These are phyloP conservation scores for Papilio gigon DNA, from an alignment of 2,888 invertebrate genomes.

Conservation along the genomic window DNA sequence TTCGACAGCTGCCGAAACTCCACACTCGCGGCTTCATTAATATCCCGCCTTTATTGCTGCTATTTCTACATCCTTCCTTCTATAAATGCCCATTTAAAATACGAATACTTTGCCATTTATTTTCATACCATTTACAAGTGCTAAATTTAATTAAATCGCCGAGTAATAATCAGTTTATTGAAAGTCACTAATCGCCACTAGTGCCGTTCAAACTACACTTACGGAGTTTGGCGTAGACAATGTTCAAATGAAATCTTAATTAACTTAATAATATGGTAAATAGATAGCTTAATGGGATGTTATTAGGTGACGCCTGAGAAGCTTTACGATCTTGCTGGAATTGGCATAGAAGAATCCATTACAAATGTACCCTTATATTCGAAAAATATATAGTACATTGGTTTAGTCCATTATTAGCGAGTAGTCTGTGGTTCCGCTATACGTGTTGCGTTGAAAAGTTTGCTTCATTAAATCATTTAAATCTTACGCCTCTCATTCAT, in stretches of 20 bases:
- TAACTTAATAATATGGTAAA: too few species aligned
- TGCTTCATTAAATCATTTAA: constrained; percentile 36
- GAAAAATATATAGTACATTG: constrained; percentile 39
- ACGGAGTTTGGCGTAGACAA: background rate
- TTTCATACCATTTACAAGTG: background rate
- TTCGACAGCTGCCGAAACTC: constrained; percentile 59
- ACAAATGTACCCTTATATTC: constrained; percentile 30
- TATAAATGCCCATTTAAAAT: constrained; percentile 41
- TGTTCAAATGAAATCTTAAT: constrained; percentile 29
- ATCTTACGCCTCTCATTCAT: constrained; percentile 36
- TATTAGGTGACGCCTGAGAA: too few species aligned
- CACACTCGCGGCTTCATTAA: constrained; percentile 47
- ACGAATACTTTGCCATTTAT: background rate
- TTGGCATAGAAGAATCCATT: background rate
- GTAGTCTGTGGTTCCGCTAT: constrained; percentile 24
- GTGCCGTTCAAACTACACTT: too few species aligned
- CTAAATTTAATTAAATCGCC: background rate
- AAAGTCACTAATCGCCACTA: too few species aligned
- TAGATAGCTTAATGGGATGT: too few species aligned
- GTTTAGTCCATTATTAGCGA: constrained; percentile 39
- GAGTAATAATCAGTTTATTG: background rate
- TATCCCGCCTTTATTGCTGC: constrained; percentile 46
- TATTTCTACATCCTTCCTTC: constrained; percentile 47
- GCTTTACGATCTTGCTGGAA: too few species aligned
- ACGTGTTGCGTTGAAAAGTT: constrained; percentile 28